Base-by-base conservation (phyloP, 2,888 invertebrate genomes). In the Coleophora flavipennella region DNA sequence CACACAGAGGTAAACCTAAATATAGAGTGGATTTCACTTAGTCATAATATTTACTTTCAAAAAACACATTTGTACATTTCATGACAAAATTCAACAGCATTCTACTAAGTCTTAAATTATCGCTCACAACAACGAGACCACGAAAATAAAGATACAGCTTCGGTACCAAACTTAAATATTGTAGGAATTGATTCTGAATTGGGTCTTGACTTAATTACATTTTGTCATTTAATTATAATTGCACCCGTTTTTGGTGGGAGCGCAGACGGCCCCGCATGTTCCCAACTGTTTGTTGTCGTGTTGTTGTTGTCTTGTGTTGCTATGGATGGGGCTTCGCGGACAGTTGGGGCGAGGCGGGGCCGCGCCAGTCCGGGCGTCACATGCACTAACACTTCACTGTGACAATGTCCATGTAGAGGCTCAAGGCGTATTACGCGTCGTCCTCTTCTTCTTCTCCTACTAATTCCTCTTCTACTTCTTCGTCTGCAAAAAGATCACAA, bases 41-140 rank as follows among this genome's bases (percentile, higher is more conserved):
- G 62, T 76, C 20, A 75, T 75, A 78, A 70, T 66, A 65, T 80
- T 81, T 81, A 80, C 81, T 81, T 81, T 63, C 71, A 62, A 77
- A 77, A 56, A 81, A 81, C 76, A 80, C 77, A 84, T 85, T 85
- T 85, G 84, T 85, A 85, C 84, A 85, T 81, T 78, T 78, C 68
- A 80, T 81, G 81, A 79, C 79, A 79, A 79, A 80, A 79, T 79
- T 80, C 75, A 83, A 81, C 81, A 80, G 74, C 71, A 80, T 79
- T 83, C 75, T 73, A 78, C 77, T 75, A 77, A 77, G 72, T 75
- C 81, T 80, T 78, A 78, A 76, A 35, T 40, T 29, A 62, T 67
- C 55, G 62, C 72, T 67, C 74, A 62, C 55, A 52, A 50, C 52
- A 51, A 53, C 58, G 67, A 68, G 62, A 61, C 48, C 50, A 62